Base-by-base conservation (phyloP, 2,888 invertebrate species). In the Mesorhabditis sp. region DNA sequence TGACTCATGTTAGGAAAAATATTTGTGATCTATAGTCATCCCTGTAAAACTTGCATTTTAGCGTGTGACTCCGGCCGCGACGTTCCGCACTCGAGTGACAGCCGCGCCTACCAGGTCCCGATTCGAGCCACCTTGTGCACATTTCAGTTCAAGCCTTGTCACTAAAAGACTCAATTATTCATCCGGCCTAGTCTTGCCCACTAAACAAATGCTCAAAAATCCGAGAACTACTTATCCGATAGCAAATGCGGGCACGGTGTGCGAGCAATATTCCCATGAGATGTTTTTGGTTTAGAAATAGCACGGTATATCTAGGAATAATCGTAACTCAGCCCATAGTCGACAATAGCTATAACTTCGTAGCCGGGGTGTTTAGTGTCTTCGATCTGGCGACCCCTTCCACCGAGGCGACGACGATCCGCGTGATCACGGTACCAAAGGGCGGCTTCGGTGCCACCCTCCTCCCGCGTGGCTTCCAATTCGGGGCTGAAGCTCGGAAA, bases 381-480 rank as follows among this genome's bases (percentile, higher is more conserved):
- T 28, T 28, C 58, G n/a, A 50, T n/a, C 58, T 50, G 7, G 58
- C 58, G 10, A 50, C 58, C 58, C 28, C 28, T 28, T 28, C 28
- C 28, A 50, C 58, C 58, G 58, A 50, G n/a, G 7, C n/a, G 10
- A 50, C 58, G 63, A 62, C 13, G 63, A 62, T n/a, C 41, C 10
- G 63, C 13, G 15, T 62, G 63, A 7, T 7, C 63, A 7, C 63
- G 15, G n/a, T 7, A 28, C 63, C 63, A 7, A 50, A 10, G n/a
- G n/a, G 58, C 58, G 10, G 10, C n/a, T 50, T 50, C n/a, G 58
- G 58, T 10, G 10, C 7, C 58, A 50, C 58, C 58, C 58, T 50
- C n/a, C 58, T 50, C 7, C 58, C 58, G 58, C 58, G 10, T 50
- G 58, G 58, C n/a, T 50, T 50, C 58, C 58, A 50, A n/a, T 50